A percentile compares a stretch with the other conserved stretches of the same genome.
Evolutionary conservation across 2,113 vertebrate genomes (phyloP).

Genomic region (Gallinago jamesoni): DNA sequence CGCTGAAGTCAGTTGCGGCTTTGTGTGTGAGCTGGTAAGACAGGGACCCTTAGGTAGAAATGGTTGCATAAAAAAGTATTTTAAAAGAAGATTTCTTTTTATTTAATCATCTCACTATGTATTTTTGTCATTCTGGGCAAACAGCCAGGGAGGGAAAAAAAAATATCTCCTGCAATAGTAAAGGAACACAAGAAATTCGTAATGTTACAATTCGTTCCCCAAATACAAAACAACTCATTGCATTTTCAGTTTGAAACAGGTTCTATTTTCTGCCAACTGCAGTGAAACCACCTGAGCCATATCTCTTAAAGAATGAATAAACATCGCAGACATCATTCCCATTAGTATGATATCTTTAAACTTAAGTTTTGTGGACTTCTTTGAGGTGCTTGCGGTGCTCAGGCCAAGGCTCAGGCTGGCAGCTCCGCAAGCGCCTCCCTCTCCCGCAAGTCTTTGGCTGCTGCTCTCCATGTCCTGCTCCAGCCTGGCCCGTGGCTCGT

Average conservation of each 20-base stretch:
- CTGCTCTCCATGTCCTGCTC: background rate
- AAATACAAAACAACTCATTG: background rate
- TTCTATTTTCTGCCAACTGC: background rate
- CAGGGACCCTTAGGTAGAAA: background rate
- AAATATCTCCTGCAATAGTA: background rate
- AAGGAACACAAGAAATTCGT: background rate
- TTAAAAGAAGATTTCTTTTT: background rate
- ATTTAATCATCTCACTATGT: constrained; percentile 8
- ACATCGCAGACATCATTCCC: background rate
- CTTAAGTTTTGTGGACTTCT: background rate
- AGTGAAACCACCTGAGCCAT: background rate
- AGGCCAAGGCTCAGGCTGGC: too few relatives aligned
- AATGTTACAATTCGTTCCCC: background rate
- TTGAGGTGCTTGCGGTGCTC: background rate
- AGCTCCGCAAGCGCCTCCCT: rapidly evolving
- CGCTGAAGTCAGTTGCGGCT: background rate
- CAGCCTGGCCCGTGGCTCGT: background rate
- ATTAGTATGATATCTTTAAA: background rate
- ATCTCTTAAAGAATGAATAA: background rate
- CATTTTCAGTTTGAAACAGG: background rate
- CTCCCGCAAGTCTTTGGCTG: rapidly evolving
- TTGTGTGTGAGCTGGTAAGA: background rate
- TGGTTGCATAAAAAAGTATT: background rate
- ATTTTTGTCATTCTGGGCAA: constrained; percentile 26
- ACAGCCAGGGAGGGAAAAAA: background rate